Evolutionary conservation across 1,140 invertebrate species (phyloP).

Genomic region (Aphelenchoides besseyi): DNA sequence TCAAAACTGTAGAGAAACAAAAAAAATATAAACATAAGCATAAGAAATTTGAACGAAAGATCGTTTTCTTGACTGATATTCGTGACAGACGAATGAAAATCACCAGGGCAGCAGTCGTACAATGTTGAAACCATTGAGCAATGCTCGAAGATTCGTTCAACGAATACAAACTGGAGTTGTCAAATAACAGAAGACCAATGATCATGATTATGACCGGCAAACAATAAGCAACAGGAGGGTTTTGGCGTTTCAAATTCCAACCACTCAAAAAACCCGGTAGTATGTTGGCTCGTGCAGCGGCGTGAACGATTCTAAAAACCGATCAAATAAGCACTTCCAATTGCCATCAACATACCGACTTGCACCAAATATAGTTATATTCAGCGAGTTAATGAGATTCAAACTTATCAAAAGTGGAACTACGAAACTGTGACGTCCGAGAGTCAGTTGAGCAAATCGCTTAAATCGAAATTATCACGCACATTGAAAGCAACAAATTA

Average conservation of each 20-base stretch:
- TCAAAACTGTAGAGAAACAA: not conserved
- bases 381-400: not conserved
- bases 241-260: not conserved
- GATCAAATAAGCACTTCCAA: not conserved
- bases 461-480: not conserved
- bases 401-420: not conserved
- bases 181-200: not conserved
- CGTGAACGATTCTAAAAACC: slow-evolving; percentile 3
- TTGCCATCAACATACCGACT: not conserved
- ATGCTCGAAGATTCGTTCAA: not conserved
- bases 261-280: slow-evolving; percentile 1
- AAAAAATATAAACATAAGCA: not conserved
- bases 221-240: not conserved
- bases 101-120: not conserved
- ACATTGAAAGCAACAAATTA: not conserved
- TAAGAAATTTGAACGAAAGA: not conserved
- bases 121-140: not conserved
- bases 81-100: slow-evolving; percentile 1
- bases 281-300: not conserved
- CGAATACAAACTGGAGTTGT: not conserved
- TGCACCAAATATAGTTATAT: not conserved
- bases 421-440: not conserved
- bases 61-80: not conserved
- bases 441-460: not conserved
- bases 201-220: not conserved